phyloP scores from a whole-genome alignment of 2,113 vertebrate genomes.

The Ramphastos sulfuratus region DNA sequence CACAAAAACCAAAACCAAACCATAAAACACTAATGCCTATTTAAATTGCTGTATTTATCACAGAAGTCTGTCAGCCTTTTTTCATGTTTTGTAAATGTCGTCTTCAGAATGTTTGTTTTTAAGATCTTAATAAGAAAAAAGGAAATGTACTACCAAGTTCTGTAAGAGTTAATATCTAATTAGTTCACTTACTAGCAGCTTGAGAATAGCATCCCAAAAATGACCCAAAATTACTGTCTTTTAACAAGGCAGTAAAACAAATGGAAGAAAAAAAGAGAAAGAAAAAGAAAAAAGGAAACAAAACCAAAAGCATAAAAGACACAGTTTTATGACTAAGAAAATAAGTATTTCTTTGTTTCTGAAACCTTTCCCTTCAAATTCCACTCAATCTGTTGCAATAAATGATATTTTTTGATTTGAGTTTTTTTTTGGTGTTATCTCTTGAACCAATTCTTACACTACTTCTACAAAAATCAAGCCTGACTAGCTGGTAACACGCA shows the following conservation, averaged over 20 bases:
- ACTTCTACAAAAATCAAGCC: neutral
- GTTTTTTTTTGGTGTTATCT: neutral
- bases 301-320: too few species aligned
- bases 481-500: neutral
- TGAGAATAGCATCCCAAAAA: neutral
- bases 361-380: neutral
- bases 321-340: neutral
- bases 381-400: neutral
- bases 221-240: neutral
- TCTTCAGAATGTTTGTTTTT: neutral
- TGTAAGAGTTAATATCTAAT: neutral
- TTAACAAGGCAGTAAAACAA: neutral
- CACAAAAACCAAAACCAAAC: too few species aligned
- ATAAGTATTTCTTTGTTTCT: neutral
- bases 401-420: neutral
- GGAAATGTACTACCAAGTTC: neutral
- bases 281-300: too few species aligned
- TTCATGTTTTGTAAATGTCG: neutral
- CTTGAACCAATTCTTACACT: neutral
- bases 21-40: neutral
- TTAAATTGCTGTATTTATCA: conserved; percentile 8
- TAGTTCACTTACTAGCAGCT: neutral
- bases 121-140: too few species aligned
- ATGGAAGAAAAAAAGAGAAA: accelerated
- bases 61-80: neutral